Evolutionary conservation across 1,140 invertebrate genomes (phyloP).

Genomic region (Trypoxylus dichotomus): DNA sequence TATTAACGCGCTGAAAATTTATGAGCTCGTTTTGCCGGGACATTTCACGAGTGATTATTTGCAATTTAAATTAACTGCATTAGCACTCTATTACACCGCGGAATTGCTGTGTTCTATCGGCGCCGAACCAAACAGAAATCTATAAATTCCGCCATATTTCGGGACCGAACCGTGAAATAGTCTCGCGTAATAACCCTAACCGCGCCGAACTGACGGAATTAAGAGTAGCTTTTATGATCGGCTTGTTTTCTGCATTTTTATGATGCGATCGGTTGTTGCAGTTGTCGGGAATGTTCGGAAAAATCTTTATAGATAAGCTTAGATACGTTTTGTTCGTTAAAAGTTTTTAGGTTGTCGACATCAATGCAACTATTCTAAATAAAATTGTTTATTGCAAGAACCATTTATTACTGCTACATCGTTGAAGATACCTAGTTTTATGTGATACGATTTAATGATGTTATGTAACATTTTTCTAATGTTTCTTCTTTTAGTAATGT

Average conservation of each 20-base stretch:
- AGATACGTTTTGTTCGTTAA: too few species aligned
- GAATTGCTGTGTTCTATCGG: neutral
- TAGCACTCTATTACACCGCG: slow-evolving; percentile 5
- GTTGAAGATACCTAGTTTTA: too few species aligned
- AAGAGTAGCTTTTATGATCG: neutral
- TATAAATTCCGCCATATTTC: neutral
- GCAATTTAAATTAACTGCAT: slow-evolving; percentile 7
- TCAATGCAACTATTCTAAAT: too few species aligned
- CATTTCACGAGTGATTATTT: slow-evolving; percentile 3
- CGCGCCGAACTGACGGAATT: neutral
- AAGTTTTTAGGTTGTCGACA: too few species aligned
- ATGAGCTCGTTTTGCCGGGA: neutral
- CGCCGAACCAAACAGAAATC: slow-evolving; percentile 5
- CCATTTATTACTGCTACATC: too few species aligned
- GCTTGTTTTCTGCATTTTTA: neutral
- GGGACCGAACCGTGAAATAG: neutral
- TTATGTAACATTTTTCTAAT: too few species aligned
- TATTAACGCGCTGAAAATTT: neutral
- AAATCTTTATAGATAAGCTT: too few species aligned
- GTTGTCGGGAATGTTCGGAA: too few species aligned
- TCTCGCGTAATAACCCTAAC: neutral
- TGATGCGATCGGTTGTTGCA: too few species aligned
- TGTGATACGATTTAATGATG: too few species aligned
- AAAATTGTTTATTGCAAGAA: too few species aligned
- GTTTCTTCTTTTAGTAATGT: too few species aligned